A percentile compares a stretch with the other conserved stretches of the same genome.
Evolutionary conservation across 2,888 invertebrate genomes (phyloP).

Genomic region (Pecten maximus): DNA sequence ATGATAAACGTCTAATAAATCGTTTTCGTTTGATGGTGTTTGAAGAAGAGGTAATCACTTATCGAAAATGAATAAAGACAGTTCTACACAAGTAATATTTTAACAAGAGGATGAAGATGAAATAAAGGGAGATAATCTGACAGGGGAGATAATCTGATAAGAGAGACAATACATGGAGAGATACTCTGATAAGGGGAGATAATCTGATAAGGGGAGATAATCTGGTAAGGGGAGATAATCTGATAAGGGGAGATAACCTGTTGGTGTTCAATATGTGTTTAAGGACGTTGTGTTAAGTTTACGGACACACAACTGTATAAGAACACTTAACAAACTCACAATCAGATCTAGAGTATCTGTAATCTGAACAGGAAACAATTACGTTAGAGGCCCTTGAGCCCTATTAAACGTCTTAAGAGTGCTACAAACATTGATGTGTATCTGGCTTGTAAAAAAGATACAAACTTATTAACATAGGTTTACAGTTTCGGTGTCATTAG

Average conservation of each 20-base stretch:
- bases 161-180: no score
- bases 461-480: background rate
- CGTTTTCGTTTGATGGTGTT: no score
- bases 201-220: background rate
- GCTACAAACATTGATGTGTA: background rate
- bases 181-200: no score
- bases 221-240: background rate
- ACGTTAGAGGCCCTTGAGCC: background rate
- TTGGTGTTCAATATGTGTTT: background rate
- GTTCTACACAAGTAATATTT: no score
- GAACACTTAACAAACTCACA: background rate
- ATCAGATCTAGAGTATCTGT: background rate
- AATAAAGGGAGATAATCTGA: no score
- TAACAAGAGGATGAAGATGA: no score
- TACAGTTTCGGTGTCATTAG: background rate
- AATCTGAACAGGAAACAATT: conserved; percentile 27
- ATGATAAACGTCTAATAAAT: no score
- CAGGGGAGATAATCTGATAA: no score
- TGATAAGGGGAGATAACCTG: background rate
- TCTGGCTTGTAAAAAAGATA: background rate
- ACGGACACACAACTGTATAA: background rate
- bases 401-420: background rate
- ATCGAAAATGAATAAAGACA: no score
- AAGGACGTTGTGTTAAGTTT: background rate
- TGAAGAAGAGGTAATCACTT: no score